Percentiles rank a stretch among this genome's conserved stretches.
These are phyloP conservation scores for Gallinago undulata DNA, from an alignment of 2,113 vertebrate species.

Conservation along the genomic window DNA sequence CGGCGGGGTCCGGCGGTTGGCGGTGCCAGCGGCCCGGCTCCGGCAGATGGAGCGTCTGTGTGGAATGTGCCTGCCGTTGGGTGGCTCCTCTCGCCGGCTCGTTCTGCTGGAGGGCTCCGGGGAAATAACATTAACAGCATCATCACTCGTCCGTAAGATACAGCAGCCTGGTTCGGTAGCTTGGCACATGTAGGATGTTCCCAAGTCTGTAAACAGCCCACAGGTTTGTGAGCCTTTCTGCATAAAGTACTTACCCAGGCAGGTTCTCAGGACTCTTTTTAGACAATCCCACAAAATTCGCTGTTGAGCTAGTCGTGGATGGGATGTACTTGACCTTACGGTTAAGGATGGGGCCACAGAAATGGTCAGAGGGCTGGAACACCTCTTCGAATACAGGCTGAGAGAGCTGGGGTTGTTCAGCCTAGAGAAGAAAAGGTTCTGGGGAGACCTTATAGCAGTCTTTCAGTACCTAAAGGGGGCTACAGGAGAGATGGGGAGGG, in stretches of 20 bases:
- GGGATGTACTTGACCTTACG: neutral
- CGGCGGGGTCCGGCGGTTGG: accelerated
- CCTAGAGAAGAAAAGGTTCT: neutral
- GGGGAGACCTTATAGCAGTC: accelerated
- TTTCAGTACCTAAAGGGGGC: neutral
- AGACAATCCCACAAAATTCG: neutral
- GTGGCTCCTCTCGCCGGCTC: neutral
- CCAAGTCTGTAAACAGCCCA: neutral
- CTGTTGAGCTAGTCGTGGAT: neutral
- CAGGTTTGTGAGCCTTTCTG: neutral
- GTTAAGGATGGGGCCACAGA: neutral
- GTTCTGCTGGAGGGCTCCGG: conserved; percentile 29
- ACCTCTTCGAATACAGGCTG: neutral
- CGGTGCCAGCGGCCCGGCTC: neutral
- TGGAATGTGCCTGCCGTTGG: neutral
- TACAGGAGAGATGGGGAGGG: neutral
- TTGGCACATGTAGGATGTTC: neutral
- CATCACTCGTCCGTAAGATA: accelerated
- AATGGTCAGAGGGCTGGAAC: neutral
- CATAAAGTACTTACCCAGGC: accelerated
- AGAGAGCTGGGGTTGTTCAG: neutral
- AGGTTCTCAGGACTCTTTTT: neutral
- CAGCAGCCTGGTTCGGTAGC: neutral
- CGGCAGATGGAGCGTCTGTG: neutral
- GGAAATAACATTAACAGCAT: neutral